phyloP scores from a whole-genome alignment of 2,888 invertebrate genomes.

The Oxyteleia sp. region DNA sequence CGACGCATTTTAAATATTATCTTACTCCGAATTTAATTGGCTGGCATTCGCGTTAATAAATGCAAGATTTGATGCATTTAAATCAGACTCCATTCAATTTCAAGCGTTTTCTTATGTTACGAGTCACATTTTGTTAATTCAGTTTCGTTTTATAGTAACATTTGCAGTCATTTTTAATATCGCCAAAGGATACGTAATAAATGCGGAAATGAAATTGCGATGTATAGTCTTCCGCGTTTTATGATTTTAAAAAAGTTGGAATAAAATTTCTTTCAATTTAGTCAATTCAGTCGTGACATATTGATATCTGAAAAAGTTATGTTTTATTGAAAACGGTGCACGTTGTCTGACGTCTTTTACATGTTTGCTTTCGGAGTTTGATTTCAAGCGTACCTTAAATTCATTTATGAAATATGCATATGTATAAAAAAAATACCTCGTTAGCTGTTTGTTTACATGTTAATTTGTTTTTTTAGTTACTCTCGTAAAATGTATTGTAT shows the following conservation, averaged over 20 bases:
- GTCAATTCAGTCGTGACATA: constrained; percentile 27
- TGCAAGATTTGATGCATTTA: neutral
- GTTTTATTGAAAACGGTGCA: constrained; percentile 39
- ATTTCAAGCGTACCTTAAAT: constrained; percentile 16
- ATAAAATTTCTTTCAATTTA: constrained; percentile 40
- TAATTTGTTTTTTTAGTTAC: too few species aligned
- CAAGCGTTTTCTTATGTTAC: neutral
- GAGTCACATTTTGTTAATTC: too few species aligned
- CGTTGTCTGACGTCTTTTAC: constrained; percentile 30
- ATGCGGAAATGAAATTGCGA: neutral
- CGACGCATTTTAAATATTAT: too few species aligned
- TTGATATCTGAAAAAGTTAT: constrained; percentile 38
- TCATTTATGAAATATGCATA: constrained; percentile 14
- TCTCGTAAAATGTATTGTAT: too few species aligned
- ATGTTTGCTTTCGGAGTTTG: constrained; percentile 30
- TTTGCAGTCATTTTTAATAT: too few species aligned
- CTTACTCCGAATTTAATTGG: too few species aligned
- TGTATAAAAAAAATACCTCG: too few species aligned
- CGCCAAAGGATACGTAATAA: too few species aligned
- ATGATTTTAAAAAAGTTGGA: constrained; percentile 22
- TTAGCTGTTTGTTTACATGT: too few species aligned
- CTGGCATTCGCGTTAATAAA: too few species aligned
- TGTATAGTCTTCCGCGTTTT: neutral
- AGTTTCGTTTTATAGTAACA: too few species aligned
- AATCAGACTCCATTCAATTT: neutral